Evolutionary conservation across 2,888 invertebrate species (phyloP).

Genomic region (Drosophila aldrichi): DNA sequence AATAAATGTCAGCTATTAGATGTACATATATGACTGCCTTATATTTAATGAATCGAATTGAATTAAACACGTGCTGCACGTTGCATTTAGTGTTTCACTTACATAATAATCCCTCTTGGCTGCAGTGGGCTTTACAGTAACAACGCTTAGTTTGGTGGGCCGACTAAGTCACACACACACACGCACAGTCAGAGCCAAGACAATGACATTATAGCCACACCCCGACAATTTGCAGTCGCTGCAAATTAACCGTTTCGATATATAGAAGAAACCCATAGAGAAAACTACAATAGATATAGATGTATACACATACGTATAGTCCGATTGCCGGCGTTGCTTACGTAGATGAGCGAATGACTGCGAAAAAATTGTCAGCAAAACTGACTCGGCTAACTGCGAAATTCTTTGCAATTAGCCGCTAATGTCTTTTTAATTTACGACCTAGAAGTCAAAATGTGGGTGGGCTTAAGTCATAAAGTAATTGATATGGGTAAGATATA

Average conservation of each 20-base stretch:
- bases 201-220: constrained; percentile 49
- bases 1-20: constrained; percentile 27
- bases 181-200: constrained; percentile 8
- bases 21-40: constrained; percentile 18
- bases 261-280: constrained; percentile 25
- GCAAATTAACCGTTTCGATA: constrained; percentile 46
- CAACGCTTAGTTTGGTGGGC: constrained; percentile 16
- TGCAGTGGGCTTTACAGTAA: constrained; percentile 30
- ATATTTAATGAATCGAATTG: constrained; percentile 30
- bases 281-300: constrained; percentile 20
- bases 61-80: constrained; percentile 53
- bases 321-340: not conserved
- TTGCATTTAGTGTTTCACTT: constrained; percentile 43
- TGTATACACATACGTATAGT: not conserved
- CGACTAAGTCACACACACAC: constrained; percentile 21
- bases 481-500: not conserved
- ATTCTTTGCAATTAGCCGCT: constrained; percentile 22
- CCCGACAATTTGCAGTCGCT: constrained; percentile 43
- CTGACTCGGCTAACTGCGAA: constrained; percentile 15
- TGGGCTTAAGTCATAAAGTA: constrained; percentile 3
- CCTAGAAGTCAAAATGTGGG: constrained; percentile 8
- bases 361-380: constrained; percentile 43
- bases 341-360: constrained; percentile 2
- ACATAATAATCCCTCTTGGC: constrained; percentile 27
- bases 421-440: constrained; percentile 56